Conservation (phyloP, 2,888 invertebrate species). For the Suillia variegata region DNA sequence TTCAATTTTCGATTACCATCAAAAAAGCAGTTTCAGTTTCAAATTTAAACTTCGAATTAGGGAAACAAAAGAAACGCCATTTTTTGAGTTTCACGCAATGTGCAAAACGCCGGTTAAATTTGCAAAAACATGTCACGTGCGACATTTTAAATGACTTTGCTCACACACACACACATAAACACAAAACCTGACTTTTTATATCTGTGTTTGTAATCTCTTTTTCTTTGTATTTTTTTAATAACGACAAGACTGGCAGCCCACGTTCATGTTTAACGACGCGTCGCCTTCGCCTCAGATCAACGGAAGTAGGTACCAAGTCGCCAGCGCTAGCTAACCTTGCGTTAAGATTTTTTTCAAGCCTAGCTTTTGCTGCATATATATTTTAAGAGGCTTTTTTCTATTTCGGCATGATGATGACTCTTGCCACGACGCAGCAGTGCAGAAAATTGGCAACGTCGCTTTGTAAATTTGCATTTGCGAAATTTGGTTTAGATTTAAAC, state of each 20-base stretch:
- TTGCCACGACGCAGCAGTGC: no score
- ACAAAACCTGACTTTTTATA: not conserved
- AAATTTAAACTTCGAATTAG: no score
- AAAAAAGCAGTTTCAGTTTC: no score
- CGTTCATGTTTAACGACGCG: slow-evolving; percentile 17
- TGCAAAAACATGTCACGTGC: slow-evolving; percentile 14
- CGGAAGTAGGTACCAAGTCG: no score
- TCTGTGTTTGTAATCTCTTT: slow-evolving; percentile 5
- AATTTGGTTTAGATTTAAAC: no score
- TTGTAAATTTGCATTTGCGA: no score
- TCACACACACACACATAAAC: slow-evolving; percentile 4
- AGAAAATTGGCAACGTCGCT: no score
- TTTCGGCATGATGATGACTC: no score
- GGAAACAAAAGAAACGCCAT: no score
- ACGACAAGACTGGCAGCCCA: slow-evolving; percentile 22
- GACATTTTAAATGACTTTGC: slow-evolving; percentile 1
- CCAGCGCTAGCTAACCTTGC: not conserved
- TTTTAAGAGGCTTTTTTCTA: no score
- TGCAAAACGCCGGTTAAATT: not conserved
- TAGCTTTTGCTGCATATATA: no score
- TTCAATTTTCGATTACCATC: no score
- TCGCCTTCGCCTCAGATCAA: slow-evolving; percentile 23
- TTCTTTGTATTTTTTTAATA: not conserved
- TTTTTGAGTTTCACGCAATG: not conserved
- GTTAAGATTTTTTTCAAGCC: not conserved